Base-by-base conservation (phyloP, 2,797 vertebrate species). In the Chelmon rostratus region DNA sequence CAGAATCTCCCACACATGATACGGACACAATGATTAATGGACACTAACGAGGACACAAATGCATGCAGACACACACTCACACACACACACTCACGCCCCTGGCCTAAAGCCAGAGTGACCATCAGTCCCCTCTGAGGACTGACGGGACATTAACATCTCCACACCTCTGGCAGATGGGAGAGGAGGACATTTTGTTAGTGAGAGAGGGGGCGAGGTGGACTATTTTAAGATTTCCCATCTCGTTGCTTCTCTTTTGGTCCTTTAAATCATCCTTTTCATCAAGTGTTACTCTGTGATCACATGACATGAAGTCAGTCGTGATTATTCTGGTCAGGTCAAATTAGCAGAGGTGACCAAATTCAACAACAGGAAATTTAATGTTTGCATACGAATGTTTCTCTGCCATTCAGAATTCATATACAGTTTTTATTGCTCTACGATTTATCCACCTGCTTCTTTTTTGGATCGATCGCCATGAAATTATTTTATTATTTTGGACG, bases 131-230 rank as follows among this genome's bases (percentile, higher is more conserved):
- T 86, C 86, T 73, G 79, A 77, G 86, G 85, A 87, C 85, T 85
- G 87, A 91, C 86, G 79, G 82, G 83, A 90, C 82, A 83, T 85
- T 84, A 91, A 82, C 85, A 83, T 75, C 81, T 78, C 65, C 10
- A 67, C 76, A 76, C 88, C 85, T 83, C 85, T 70, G 81, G 86
- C 85, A 89, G 70, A 87, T 84, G 84, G 68, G 61, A 72, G 73
- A 73, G 61, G 58, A 72, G 63, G 86, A 82, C 83, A 31, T 59
- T 84, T 76, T 81, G 86, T 87, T 19, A 35, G 31, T 4, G 35
- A 67, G 62, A 49, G 8, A 35, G 28, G 28, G 46, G 58, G 2
- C 44, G 28, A 1, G 46, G 10, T 52, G 33, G 54, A 28, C 50
- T 47, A 15, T 56, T 78, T 76, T 31, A 53, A 35, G 31, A 13